Evolutionary conservation across 2,888 invertebrate genomes (phyloP).

Genomic region (Anoncus sp.): DNA sequence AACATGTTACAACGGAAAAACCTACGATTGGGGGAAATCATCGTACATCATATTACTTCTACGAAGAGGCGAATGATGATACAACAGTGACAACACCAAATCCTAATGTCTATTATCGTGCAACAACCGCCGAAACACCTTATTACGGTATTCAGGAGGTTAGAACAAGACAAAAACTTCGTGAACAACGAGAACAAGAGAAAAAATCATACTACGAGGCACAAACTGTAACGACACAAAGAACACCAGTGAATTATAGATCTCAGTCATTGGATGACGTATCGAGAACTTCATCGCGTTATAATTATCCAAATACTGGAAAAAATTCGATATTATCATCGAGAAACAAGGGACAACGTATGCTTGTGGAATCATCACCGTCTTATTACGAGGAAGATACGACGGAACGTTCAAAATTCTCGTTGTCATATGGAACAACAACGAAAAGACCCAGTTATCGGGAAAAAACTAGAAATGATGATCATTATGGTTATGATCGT

Average conservation of each 20-base stretch:
- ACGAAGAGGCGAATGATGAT: constrained; percentile 85
- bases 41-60: constrained; percentile 87
- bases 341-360: constrained; percentile 70
- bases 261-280: constrained; percentile 73
- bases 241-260: constrained; percentile 72
- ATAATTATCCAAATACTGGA: constrained; percentile 69
- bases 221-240: constrained; percentile 66
- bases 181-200: constrained; percentile 42
- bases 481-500: constrained; percentile 67
- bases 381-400: constrained; percentile 74
- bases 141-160: constrained; percentile 54
- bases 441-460: constrained; percentile 65
- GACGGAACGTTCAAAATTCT: constrained; percentile 66
- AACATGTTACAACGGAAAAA: constrained; percentile 72
- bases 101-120: constrained; percentile 71
- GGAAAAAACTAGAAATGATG: constrained; percentile 31
- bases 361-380: constrained; percentile 69
- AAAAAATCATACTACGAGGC: constrained; percentile 72
- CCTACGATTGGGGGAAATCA: too few species aligned
- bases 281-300: constrained; percentile 73
- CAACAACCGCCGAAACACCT: constrained; percentile 73
- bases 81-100: constrained; percentile 68
- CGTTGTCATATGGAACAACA: constrained; percentile 75
- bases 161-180: too few species aligned
- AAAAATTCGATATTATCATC: constrained; percentile 61